phyloP scores from a whole-genome alignment of 2,888 invertebrate genomes.

The Leucozona laternaria region DNA sequence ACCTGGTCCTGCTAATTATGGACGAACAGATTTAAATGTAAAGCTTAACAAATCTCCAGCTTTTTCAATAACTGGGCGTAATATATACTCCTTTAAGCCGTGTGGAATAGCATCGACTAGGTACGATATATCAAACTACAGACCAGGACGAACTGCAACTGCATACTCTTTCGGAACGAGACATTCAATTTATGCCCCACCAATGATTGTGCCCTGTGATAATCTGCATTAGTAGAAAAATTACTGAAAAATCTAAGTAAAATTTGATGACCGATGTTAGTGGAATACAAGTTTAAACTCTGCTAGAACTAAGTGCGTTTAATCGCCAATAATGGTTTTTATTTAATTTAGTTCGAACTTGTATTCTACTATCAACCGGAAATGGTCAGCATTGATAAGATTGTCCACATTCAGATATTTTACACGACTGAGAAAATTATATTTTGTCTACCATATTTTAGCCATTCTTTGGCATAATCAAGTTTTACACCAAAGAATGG shows the following conservation, averaged over 20 bases:
- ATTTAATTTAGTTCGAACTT: too few species aligned
- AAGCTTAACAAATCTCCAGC: conserved; percentile 78
- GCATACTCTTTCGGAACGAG: conserved; percentile 81
- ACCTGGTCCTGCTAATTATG: conserved; percentile 82
- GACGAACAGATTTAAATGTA: conserved; percentile 77
- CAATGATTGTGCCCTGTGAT: conserved; percentile 82
- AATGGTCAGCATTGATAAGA: too few species aligned
- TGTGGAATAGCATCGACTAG: conserved; percentile 80
- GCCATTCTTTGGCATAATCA: too few species aligned
- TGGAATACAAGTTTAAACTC: background rate
- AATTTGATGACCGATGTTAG: too few species aligned
- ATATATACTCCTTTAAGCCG: conserved; percentile 49
- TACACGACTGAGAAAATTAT: too few species aligned
- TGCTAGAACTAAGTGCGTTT: too few species aligned
- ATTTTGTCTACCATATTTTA: too few species aligned
- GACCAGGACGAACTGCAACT: conserved; percentile 79
- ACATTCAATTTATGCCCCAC: conserved; percentile 80
- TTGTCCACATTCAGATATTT: too few species aligned
- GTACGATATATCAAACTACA: conserved; percentile 80
- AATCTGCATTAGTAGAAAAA: conserved; percentile 71
- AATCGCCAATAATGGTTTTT: too few species aligned
- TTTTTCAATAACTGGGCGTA: conserved; percentile 79
- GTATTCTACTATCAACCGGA: too few species aligned
- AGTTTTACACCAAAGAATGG: too few species aligned
- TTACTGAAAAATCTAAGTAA: too few species aligned